phyloP scores from a whole-genome alignment of 2,888 invertebrate species.

The Strigamia crassipes region DNA sequence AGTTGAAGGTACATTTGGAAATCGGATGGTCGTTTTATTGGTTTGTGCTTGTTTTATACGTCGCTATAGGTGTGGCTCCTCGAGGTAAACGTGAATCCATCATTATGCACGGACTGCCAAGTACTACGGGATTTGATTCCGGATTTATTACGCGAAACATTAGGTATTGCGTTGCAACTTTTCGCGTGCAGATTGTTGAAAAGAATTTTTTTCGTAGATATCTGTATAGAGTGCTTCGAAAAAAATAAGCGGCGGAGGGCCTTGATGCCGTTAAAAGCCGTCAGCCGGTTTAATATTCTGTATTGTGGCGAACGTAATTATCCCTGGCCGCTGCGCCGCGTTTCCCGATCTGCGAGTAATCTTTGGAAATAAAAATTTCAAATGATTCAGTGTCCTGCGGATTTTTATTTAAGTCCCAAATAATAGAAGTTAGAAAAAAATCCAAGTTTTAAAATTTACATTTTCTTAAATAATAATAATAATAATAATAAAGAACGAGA shows the following conservation, averaged over 20 bases:
- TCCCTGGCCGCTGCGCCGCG: not conserved
- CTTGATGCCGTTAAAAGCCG: slow-evolving; percentile 44
- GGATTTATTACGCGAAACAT: slow-evolving; percentile 45
- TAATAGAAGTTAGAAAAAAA: not conserved
- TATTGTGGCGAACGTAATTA: slow-evolving; percentile 44
- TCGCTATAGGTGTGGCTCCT: slow-evolving; percentile 47
- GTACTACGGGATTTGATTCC: slow-evolving; percentile 47
- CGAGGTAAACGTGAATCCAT: slow-evolving; percentile 48
- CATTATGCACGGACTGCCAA: slow-evolving; percentile 47
- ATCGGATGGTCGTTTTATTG: not conserved
- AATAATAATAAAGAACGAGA: not conserved
- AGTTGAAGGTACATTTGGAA: slow-evolving; percentile 44
- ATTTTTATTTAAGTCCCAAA: not conserved
- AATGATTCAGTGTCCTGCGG: not conserved
- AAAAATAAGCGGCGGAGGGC: slow-evolving; percentile 42
- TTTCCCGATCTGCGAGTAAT: no score
- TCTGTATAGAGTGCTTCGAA: slow-evolving; percentile 47
- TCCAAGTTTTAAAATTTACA: not conserved
- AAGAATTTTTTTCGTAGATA: not conserved
- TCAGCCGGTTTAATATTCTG: slow-evolving; percentile 44
- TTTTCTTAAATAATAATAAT: not conserved
- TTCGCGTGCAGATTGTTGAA: not conserved
- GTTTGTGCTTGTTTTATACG: not conserved
- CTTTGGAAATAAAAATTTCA: no score
- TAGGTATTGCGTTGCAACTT: slow-evolving; percentile 14